A percentile compares a stretch with the other conserved stretches of the same genome.
Conservation (phyloP, 2,888 invertebrate genomes). For the Acleris emargana region DNA sequence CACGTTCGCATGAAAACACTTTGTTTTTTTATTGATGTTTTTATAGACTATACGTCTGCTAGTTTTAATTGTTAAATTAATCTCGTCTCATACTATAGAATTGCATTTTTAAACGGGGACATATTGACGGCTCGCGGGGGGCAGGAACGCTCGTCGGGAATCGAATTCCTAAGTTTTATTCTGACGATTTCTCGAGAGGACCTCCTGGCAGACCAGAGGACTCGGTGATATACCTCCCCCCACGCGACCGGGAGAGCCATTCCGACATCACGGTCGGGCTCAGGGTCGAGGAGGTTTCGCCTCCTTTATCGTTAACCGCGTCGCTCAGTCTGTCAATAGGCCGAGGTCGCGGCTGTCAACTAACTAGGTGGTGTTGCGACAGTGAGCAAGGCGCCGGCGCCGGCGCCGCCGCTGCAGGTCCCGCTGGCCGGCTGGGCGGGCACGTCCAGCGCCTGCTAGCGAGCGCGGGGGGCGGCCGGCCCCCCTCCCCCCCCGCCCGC, state of each 20-base stretch:
- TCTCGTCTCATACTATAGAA: not conserved
- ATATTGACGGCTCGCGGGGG: slow-evolving; percentile 5
- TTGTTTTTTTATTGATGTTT: slow-evolving; percentile 5
- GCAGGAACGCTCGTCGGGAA: not conserved
- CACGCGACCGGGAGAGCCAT: no score
- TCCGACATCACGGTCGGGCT: no score
- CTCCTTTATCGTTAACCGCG: no score
- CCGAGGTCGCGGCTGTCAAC: not conserved
- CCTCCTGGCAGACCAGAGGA: slow-evolving; percentile 11
- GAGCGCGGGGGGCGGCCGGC: slow-evolving; percentile 67
- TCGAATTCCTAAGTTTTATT: not conserved
- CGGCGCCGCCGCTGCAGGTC: slow-evolving; percentile 83
- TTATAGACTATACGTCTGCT: slow-evolving; percentile 6
- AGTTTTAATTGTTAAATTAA: slow-evolving; percentile 1
- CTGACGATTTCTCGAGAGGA: not conserved
- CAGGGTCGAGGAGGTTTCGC: no score
- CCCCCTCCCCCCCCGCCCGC: slow-evolving; percentile 37
- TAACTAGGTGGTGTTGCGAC: slow-evolving; percentile 39
- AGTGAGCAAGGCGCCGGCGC: slow-evolving; percentile 85
- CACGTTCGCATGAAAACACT: slow-evolving; percentile 31
- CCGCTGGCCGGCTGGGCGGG: slow-evolving; percentile 83
- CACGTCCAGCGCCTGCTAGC: slow-evolving; percentile 82
- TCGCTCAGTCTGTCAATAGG: not conserved
- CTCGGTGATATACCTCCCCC: not conserved
- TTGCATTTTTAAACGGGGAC: slow-evolving; percentile 2